phyloP scores from a whole-genome alignment of 2,888 invertebrate genomes.

The Camptogramma bilineatum region DNA sequence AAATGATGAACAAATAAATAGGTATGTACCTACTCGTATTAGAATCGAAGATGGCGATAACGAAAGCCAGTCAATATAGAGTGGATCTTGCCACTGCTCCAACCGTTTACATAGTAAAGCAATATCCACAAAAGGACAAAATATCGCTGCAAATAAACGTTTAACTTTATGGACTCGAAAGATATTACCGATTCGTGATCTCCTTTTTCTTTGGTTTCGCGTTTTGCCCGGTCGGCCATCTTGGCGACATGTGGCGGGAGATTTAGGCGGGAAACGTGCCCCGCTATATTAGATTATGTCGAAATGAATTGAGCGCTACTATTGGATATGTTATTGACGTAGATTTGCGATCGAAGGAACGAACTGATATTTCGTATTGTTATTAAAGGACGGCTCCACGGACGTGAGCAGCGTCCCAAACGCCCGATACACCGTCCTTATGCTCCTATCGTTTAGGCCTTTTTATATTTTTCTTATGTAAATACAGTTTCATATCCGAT shows the following conservation, averaged over 20 bases:
- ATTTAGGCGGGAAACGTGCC: slow-evolving; percentile 85
- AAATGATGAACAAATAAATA: neutral
- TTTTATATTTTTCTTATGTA: slow-evolving; percentile 86
- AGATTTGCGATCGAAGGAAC: slow-evolving; percentile 85
- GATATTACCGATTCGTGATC: slow-evolving; percentile 86
- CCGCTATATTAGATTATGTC: slow-evolving; percentile 84
- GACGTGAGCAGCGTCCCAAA: slow-evolving; percentile 76
- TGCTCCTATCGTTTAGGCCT: slow-evolving; percentile 84
- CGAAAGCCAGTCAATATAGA: slow-evolving; percentile 31
- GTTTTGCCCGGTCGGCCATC: slow-evolving; percentile 82
- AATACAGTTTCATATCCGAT: slow-evolving; percentile 85
- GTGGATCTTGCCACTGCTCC: slow-evolving; percentile 49
- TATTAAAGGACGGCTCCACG: slow-evolving; percentile 78
- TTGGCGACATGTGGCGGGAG: slow-evolving; percentile 85
- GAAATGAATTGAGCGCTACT: slow-evolving; percentile 85
- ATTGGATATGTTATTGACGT: slow-evolving; percentile 86
- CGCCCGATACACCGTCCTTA: slow-evolving; percentile 77
- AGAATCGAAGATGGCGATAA: slow-evolving; percentile 20
- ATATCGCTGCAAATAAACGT: slow-evolving; percentile 85
- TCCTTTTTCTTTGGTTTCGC: slow-evolving; percentile 83
- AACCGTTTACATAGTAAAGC: slow-evolving; percentile 72
- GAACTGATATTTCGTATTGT: slow-evolving; percentile 86
- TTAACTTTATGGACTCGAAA: slow-evolving; percentile 85
- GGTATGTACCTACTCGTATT: too few relatives aligned
- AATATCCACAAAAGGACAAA: slow-evolving; percentile 84